Evolutionary conservation across 2,888 invertebrate species (phyloP).

Genomic region (Agriopis aurantiaria): DNA sequence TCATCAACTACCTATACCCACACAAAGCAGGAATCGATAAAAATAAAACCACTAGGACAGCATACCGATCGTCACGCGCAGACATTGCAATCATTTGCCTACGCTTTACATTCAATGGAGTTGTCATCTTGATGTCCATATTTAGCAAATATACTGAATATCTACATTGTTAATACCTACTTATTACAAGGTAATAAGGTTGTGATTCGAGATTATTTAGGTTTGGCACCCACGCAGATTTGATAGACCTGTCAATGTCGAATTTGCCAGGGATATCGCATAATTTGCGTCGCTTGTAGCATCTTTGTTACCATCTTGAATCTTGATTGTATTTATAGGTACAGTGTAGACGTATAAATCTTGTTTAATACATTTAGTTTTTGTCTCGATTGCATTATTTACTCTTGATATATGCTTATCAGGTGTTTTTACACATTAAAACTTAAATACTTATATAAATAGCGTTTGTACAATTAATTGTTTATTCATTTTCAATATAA

Average conservation of each 20-base stretch:
- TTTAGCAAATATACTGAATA: constrained; percentile 7
- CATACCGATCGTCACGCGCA: constrained; percentile 22
- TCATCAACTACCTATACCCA: neutral
- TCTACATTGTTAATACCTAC: neutral
- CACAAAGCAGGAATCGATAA: neutral
- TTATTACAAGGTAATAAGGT: constrained; percentile 10
- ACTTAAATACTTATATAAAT: too few relatives aligned
- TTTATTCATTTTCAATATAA: too few relatives aligned
- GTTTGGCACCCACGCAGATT: constrained; percentile 25
- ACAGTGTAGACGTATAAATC: neutral
- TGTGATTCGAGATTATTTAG: constrained; percentile 15
- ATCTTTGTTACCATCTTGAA: constrained; percentile 1
- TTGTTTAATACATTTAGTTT: neutral
- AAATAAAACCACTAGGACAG: constrained; percentile 2
- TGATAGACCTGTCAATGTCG: constrained; percentile 45
- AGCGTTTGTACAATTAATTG: too few relatives aligned
- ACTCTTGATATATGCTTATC: neutral
- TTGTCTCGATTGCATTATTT: neutral
- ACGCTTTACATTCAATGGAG: constrained; percentile 42
- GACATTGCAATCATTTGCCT: constrained; percentile 32
- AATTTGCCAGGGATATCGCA: constrained; percentile 31
- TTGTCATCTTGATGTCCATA: constrained; percentile 38
- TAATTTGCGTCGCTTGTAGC: constrained; percentile 18
- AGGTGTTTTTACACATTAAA: neutral
- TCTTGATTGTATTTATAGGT: neutral